Percentiles rank a stretch among this genome's conserved stretches.
Evolutionary conservation across 2,888 invertebrate species (phyloP).

Genomic region (Spodoptera exigua): DNA sequence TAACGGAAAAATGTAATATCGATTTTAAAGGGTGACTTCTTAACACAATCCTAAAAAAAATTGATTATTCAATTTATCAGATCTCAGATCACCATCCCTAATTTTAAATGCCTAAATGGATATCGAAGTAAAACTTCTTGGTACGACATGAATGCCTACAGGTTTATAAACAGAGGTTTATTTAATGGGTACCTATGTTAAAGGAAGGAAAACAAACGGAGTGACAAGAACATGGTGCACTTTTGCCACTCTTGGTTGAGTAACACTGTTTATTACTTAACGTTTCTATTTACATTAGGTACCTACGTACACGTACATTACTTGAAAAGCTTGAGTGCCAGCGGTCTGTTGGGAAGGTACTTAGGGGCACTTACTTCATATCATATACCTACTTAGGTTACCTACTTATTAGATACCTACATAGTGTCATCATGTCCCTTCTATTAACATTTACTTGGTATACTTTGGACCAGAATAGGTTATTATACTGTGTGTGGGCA

Average conservation of each 20-base stretch:
- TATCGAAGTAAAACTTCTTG: background rate
- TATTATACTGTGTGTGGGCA: no score
- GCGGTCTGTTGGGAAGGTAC: slow-evolving; percentile 16
- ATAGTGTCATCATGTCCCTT: no score
- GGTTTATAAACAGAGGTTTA: slow-evolving; percentile 3
- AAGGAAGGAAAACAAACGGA: slow-evolving; percentile 21
- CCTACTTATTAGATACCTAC: background rate
- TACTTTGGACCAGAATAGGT: no score
- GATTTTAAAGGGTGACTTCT: no score
- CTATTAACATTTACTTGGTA: no score
- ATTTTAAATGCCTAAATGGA: background rate
- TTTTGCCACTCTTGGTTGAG: background rate
- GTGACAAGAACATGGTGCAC: slow-evolving; percentile 11
- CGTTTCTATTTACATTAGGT: background rate
- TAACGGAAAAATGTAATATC: no score
- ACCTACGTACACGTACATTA: slow-evolving; percentile 36
- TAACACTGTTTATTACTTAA: slow-evolving; percentile 34
- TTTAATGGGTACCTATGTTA: slow-evolving; percentile 24
- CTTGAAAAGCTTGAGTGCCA: slow-evolving; percentile 38
- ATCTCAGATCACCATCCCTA: background rate
- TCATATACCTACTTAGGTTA: slow-evolving; percentile 1
- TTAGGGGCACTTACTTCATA: slow-evolving; percentile 29
- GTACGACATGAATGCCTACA: slow-evolving; percentile 1
- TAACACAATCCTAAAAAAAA: no score
- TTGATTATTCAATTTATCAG: no score